A percentile compares a stretch with the other conserved stretches of the same genome.
phyloP scores from a whole-genome alignment of 2,113 vertebrate genomes.

The Rhagologus leucostigma region DNA sequence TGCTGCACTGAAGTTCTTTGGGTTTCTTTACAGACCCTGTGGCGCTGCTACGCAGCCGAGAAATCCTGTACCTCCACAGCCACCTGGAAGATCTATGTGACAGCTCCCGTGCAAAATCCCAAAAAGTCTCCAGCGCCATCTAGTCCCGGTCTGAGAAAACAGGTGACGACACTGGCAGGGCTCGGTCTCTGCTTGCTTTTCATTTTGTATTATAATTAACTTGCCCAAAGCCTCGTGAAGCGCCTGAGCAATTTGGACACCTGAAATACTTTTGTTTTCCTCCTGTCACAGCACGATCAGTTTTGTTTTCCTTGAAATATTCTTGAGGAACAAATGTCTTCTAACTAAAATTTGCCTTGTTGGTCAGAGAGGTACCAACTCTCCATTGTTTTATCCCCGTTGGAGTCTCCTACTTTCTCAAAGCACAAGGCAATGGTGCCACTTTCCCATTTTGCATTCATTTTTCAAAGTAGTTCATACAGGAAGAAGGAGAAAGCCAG shows the following conservation, averaged over 20 bases:
- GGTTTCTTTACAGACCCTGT: conserved; percentile 75
- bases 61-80: conserved; percentile 76
- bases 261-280: background rate
- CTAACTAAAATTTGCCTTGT: background rate
- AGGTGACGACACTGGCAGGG: conserved; percentile 63
- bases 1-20: background rate
- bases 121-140: conserved; percentile 62
- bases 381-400: background rate
- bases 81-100: conserved; percentile 87
- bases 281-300: background rate
- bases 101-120: conserved; percentile 59
- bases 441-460: background rate
- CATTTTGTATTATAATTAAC: background rate
- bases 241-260: accelerated
- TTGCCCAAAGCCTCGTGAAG: background rate
- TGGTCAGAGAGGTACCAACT: background rate
- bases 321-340: background rate
- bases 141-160: conserved; percentile 75
- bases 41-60: conserved; percentile 87
- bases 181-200: background rate
- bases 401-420: background rate
- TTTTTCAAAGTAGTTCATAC: background rate
- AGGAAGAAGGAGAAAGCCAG: background rate
- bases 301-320: background rate
- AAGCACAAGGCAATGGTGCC: background rate